A percentile compares a stretch with the other conserved stretches of the same genome.
phyloP scores from a whole-genome alignment of 2,888 invertebrate species.

The Buathra laborator region DNA sequence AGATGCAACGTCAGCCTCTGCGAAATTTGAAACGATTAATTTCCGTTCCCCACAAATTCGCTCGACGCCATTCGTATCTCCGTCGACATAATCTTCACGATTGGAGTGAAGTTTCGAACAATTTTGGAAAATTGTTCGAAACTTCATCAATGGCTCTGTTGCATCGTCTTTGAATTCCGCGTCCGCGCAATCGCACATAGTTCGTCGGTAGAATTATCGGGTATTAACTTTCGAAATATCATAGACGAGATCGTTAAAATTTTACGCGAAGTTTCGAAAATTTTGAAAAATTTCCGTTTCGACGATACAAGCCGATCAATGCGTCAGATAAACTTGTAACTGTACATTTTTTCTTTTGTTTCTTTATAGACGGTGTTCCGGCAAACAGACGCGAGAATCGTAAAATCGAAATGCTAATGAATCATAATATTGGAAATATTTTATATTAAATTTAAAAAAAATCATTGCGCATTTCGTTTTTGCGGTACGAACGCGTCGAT shows the following conservation, averaged over 20 bases:
- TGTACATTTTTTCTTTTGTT: not conserved
- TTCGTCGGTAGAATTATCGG: not conserved
- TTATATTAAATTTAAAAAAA: not conserved
- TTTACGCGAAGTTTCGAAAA: not conserved
- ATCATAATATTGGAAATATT: not conserved
- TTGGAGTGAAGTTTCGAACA: constrained; percentile 39
- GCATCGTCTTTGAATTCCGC: constrained; percentile 20
- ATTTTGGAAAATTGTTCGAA: constrained; percentile 70
- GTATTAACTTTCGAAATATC: not conserved
- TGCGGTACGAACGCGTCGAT: too few relatives aligned
- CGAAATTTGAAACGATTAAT: not conserved
- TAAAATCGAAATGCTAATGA: not conserved
- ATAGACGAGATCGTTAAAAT: not conserved
- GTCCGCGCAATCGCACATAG: constrained; percentile 75
- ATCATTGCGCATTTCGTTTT: too few relatives aligned
- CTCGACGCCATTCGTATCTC: not conserved
- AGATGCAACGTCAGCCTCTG: not conserved
- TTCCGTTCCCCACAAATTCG: not conserved
- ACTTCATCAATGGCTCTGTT: constrained; percentile 42
- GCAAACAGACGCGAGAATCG: not conserved
- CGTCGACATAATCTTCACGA: constrained; percentile 18
- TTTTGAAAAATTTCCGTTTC: not conserved
- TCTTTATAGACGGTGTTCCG: not conserved
- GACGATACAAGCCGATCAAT: not conserved
- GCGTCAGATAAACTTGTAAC: not conserved